A percentile compares a stretch with the other conserved stretches of the same genome.
Evolutionary conservation across 1,140 invertebrate genomes (phyloP).

Genomic region (Bombus superbus): DNA sequence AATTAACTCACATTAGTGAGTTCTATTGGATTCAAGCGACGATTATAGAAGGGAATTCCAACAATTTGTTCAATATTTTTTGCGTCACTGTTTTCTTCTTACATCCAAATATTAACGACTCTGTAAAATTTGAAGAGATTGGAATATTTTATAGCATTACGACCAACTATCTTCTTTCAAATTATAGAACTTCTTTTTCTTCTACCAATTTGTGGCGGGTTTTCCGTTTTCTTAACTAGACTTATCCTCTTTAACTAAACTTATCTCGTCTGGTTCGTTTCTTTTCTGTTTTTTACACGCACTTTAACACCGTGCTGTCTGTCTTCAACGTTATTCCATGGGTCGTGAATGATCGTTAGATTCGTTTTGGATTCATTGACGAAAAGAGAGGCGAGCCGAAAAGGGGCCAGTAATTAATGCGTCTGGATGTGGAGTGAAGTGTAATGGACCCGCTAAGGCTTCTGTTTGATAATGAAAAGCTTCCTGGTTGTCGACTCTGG

Average conservation of each 20-base stretch:
- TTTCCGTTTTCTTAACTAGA: background rate
- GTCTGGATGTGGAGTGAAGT: slow-evolving; percentile 33
- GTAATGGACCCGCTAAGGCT: slow-evolving; percentile 39
- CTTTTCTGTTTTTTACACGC: background rate
- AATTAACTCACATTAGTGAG: too few species aligned
- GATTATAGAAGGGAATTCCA: too few species aligned
- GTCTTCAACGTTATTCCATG: background rate
- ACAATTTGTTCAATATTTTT: too few species aligned
- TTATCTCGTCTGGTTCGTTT: background rate
- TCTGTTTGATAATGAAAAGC: slow-evolving; percentile 35
- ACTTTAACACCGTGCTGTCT: background rate
- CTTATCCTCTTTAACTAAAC: background rate
- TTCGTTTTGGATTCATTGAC: slow-evolving; percentile 13
- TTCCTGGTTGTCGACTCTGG: slow-evolving; percentile 12
- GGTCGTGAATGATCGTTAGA: slow-evolving; percentile 37
- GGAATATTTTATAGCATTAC: too few species aligned
- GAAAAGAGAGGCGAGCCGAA: slow-evolving; percentile 42
- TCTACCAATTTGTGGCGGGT: too few species aligned
- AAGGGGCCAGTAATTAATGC: slow-evolving; percentile 55
- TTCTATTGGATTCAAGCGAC: too few species aligned
- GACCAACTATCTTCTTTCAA: too few species aligned
- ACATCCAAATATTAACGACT: too few species aligned
- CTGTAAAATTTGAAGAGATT: too few species aligned
- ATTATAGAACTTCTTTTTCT: too few species aligned
- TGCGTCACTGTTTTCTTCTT: too few species aligned